Evolutionary conservation across 92 coral and sea anemone genomes (phyloP).

Genomic region (Porites lobata): DNA sequence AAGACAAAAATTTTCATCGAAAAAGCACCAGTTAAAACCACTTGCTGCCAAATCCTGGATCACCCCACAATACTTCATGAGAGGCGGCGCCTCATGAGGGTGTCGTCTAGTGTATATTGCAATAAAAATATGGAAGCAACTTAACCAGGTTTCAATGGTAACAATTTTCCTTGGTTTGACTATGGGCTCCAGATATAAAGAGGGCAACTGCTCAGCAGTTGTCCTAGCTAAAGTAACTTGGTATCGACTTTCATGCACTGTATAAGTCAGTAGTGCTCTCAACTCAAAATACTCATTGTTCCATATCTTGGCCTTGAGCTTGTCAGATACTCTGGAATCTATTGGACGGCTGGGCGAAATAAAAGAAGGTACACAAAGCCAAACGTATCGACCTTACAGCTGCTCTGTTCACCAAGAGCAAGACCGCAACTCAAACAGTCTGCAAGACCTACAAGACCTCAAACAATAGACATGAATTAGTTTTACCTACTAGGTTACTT

Average conservation of each 20-base stretch:
- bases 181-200: constrained; percentile 42
- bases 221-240: constrained; percentile 11
- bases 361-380: too few species aligned
- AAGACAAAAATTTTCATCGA: too few species aligned
- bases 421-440: too few species aligned
- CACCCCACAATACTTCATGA: too few species aligned
- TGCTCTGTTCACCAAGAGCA: too few species aligned
- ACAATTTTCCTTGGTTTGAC: constrained; percentile 25
- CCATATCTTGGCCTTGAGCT: constrained; percentile 49
- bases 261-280: neutral
- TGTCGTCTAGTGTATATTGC: constrained; percentile 36
- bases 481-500: too few species aligned
- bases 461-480: too few species aligned
- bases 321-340: constrained; percentile 49
- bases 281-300: constrained; percentile 41
- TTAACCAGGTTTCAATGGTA: constrained; percentile 53
- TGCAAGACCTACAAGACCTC: too few species aligned
- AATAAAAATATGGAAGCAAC: constrained; percentile 50
- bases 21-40: too few species aligned
- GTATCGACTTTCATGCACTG: constrained; percentile 18
- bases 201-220: neutral
- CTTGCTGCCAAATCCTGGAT: too few species aligned
- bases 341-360: constrained; percentile 32
- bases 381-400: too few species aligned
- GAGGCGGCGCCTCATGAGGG: constrained; percentile 45